phyloP scores from a whole-genome alignment of 2,797 vertebrate species.

The Esox masquinongy region DNA sequence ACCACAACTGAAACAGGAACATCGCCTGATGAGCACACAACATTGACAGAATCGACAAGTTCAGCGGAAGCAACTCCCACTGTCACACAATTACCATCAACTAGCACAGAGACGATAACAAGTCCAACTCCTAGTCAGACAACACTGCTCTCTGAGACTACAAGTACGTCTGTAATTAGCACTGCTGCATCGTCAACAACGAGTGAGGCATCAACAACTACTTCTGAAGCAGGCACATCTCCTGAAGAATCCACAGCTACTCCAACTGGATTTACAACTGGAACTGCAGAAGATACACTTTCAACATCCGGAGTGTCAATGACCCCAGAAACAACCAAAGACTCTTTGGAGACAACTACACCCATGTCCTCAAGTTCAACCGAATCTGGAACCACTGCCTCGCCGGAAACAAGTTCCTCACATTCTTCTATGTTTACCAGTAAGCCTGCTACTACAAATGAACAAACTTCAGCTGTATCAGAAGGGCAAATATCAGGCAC shows the following conservation, averaged over 20 bases:
- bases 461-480: neutral
- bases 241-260: no score
- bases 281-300: no score
- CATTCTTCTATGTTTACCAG: neutral
- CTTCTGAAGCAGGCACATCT: no score
- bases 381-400: neutral
- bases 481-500: neutral
- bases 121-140: neutral
- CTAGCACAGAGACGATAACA: neutral
- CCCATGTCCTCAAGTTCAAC: no score
- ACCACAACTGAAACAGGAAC: neutral
- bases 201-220: no score
- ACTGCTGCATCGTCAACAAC: no score
- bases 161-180: neutral
- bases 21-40: neutral
- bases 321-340: no score
- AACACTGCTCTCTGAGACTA: neutral
- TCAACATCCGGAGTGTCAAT: no score
- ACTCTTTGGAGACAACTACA: no score
- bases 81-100: neutral
- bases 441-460: neutral
- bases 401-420: neutral
- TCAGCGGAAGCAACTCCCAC: neutral
- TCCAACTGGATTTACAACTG: neutral
- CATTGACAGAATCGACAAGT: neutral